Base-by-base conservation (phyloP, 92 coral and sea anemone genomes). In the Muricea muricata region DNA sequence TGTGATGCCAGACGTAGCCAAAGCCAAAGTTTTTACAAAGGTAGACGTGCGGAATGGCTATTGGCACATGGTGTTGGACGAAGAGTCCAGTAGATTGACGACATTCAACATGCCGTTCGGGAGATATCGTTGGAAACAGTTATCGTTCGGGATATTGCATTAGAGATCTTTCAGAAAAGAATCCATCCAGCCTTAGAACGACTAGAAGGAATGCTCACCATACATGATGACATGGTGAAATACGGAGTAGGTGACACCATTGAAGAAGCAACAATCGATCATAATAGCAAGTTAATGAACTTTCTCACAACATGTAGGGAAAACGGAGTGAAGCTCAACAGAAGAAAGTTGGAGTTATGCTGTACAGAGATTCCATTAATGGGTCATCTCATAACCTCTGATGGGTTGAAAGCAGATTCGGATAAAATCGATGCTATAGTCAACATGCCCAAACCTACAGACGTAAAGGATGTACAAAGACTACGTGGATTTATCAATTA, bases 131-230 rank as follows among this genome's bases (percentile, higher is more conserved):
- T 82, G 86, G 86, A 66, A 66, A 50, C 33, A 80, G 15, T 76
- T 84, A n/a, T 83, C 88, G 0, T 84, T 84, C 61, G 88, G 88
- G 21, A 28, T 84, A 75, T 75, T 8, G 52, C 88, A 8, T 46
- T 50, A 5, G 87, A 83, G 33, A 83, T 82, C 12, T 82, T 82
- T 24, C 86, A 82, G 40, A 82, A 83, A 17, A 0, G 87, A 7
- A 21, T 83, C 7, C 32, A 72, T 11, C 82, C 73, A 83, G 87
- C 83, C 39, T 18, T 83, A 4, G 82, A 83, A 11, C 33, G 65
- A 33, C 41, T 73, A 25, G 82, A 73, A 12, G 88, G 83, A 18
- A 17, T 42, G 14, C 33, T 52, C 23, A 40, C 47, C 15, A 50
- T 84, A 9, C 39, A 41, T 58, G 88, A 84, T 39, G 83, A 84